These are phyloP conservation scores for Epiblema foenella DNA, from an alignment of 2,888 invertebrate species.

Conservation along the genomic window DNA sequence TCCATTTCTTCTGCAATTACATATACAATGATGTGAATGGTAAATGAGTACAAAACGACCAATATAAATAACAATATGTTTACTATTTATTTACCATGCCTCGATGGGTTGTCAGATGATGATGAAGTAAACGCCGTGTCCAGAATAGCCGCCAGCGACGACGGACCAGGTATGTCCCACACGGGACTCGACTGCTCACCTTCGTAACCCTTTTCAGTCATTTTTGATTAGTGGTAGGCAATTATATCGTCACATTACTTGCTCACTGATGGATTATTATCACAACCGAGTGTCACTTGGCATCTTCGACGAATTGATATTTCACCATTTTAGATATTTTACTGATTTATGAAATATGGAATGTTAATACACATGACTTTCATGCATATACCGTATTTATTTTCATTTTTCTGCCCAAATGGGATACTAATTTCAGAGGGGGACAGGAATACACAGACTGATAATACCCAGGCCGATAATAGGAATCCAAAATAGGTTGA, in stretches of 20 bases:
- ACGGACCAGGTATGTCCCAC: conserved; percentile 79
- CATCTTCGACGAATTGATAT: conserved; percentile 41
- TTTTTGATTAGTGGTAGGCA: conserved; percentile 56
- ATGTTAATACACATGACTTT: conserved; percentile 25
- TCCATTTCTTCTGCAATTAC: conserved; percentile 85
- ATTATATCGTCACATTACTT: conserved; percentile 54
- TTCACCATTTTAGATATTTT: conserved; percentile 2
- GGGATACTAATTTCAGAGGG: conserved; percentile 37
- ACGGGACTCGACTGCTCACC: conserved; percentile 70
- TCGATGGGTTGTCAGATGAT: conserved; percentile 71
- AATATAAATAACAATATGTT: conserved; percentile 28
- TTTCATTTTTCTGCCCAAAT: conserved; percentile 36
- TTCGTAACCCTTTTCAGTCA: conserved; percentile 75
- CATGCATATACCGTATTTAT: conserved; percentile 30
- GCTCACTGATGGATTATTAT: conserved; percentile 31
- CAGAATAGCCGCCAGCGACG: conserved; percentile 86
- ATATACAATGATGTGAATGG: conserved; percentile 45
- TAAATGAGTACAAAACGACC: conserved; percentile 3
- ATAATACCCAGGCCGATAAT: no score
- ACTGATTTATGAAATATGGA: not conserved
- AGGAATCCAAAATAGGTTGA: no score
- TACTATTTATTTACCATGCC: conserved; percentile 65
- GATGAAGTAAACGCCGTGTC: conserved; percentile 87
- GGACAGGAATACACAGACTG: no score
- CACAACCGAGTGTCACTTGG: conserved; percentile 51